Conservation (phyloP, 2,797 vertebrate genomes). For the Meda fulgida region DNA sequence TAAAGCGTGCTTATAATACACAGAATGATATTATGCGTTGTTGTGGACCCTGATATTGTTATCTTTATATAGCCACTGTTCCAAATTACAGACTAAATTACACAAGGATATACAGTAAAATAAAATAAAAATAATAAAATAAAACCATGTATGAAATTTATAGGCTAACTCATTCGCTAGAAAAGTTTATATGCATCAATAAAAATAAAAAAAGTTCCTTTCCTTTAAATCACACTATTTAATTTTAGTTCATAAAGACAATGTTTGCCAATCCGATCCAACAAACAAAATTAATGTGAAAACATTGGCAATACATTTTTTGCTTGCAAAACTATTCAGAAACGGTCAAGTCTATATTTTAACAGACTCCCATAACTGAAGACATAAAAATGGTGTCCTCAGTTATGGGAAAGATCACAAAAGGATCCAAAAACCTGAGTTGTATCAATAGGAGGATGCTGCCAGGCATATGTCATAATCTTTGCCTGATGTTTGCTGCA, state of each 20-base stretch:
- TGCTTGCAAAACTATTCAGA: background rate
- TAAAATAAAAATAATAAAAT: too few relatives aligned
- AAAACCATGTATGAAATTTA: too few relatives aligned
- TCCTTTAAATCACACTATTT: background rate
- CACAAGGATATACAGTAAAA: too few relatives aligned
- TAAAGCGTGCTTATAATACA: too few relatives aligned
- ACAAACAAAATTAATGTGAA: too few relatives aligned
- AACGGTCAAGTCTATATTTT: background rate
- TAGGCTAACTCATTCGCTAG: too few relatives aligned
- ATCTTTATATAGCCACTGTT: background rate
- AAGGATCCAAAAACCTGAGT: slow-evolving; percentile 31
- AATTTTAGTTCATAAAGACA: background rate
- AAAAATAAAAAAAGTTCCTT: too few relatives aligned
- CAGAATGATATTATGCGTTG: too few relatives aligned
- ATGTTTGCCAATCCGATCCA: too few relatives aligned
- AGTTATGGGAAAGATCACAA: slow-evolving; percentile 1
- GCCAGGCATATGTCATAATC: background rate
- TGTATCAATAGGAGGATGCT: slow-evolving; percentile 3
- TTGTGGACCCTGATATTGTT: background rate
- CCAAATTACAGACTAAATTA: background rate
- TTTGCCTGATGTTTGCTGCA: slow-evolving; percentile 25
- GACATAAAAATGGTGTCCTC: background rate
- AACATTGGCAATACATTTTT: background rate
- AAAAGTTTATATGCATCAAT: too few relatives aligned
- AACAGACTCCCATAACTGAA: background rate